Evolutionary conservation across 2,797 vertebrate genomes (phyloP).

Genomic region (Myiotriccus ornatus): DNA sequence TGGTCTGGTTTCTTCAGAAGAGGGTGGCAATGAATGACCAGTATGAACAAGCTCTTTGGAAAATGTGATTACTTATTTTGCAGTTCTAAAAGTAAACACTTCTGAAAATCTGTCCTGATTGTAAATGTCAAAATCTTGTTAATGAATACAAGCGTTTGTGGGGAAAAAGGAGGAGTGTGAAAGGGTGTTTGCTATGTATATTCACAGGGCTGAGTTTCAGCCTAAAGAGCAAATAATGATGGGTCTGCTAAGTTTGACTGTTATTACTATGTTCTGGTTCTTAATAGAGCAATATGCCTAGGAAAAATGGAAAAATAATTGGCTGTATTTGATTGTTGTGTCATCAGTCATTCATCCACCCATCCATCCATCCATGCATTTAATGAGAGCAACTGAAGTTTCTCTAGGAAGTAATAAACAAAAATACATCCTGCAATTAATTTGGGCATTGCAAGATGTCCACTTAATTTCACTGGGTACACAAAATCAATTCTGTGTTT

Average conservation of each 20-base stretch:
- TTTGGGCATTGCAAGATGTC: constrained; percentile 35
- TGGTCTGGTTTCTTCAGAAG: neutral
- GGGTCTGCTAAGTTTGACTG: constrained; percentile 9
- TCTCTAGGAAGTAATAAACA: constrained; percentile 56
- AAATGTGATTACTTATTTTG: neutral
- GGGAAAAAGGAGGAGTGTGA: neutral
- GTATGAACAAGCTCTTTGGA: neutral
- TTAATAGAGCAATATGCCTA: constrained; percentile 51
- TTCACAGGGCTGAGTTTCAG: neutral
- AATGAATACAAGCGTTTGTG: neutral
- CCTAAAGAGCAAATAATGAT: neutral
- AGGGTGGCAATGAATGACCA: constrained; percentile 7
- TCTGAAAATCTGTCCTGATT: constrained; percentile 26
- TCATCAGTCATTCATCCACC: constrained; percentile 6
- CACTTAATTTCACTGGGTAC: constrained; percentile 42
- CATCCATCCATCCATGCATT: constrained; percentile 1
- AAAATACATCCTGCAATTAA: constrained; percentile 65
- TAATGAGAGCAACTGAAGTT: constrained; percentile 57
- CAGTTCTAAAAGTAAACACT: constrained; percentile 17
- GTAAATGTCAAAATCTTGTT: constrained; percentile 9
- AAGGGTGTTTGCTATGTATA: neutral
- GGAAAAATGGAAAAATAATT: constrained; percentile 66
- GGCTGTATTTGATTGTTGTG: constrained; percentile 23
- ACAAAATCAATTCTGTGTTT: constrained; percentile 54
- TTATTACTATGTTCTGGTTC: constrained; percentile 5